phyloP scores from a whole-genome alignment of 2,888 invertebrate species.

The Mermis nigrescens region DNA sequence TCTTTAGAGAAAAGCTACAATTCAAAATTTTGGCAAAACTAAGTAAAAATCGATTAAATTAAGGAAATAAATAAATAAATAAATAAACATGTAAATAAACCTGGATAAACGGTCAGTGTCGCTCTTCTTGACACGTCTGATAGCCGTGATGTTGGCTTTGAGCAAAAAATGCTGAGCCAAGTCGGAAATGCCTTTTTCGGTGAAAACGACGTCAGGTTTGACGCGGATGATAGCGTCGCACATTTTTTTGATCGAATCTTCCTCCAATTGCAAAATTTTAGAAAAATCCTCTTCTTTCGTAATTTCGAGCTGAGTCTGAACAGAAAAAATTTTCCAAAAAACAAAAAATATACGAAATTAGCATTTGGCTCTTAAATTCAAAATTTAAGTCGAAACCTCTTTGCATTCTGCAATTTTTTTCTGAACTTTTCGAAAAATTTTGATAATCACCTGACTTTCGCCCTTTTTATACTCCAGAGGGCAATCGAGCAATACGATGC shows the following conservation, averaged over 20 bases:
- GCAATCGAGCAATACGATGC: constrained; percentile 83
- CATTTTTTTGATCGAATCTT: constrained; percentile 66
- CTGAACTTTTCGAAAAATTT: neutral
- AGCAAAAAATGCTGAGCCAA: constrained; percentile 40
- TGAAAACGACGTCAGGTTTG: constrained; percentile 87
- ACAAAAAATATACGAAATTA: constrained; percentile 2
- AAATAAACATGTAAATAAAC: constrained; percentile 19
- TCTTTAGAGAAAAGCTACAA: too few relatives aligned
- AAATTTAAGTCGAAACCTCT: neutral
- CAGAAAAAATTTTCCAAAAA: constrained; percentile 13
- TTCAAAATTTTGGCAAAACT: too few relatives aligned
- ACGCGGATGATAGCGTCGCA: constrained; percentile 78
- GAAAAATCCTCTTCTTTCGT: constrained; percentile 84
- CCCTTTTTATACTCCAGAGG: constrained; percentile 96
- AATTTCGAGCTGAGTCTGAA: constrained; percentile 80
- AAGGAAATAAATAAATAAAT: neutral
- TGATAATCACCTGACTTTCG: constrained; percentile 49
- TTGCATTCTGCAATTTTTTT: too few relatives aligned
- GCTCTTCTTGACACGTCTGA: constrained; percentile 64
- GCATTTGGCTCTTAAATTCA: neutral
- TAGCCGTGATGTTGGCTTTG: constrained; percentile 43
- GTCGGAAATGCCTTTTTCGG: constrained; percentile 84
- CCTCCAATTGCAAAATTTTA: constrained; percentile 76
- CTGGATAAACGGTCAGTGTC: constrained; percentile 91
- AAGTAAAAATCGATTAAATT: neutral